These are phyloP conservation scores for Pseudobourletiella spinata DNA, from an alignment of 1,140 invertebrate genomes.

Conservation along the genomic window DNA sequence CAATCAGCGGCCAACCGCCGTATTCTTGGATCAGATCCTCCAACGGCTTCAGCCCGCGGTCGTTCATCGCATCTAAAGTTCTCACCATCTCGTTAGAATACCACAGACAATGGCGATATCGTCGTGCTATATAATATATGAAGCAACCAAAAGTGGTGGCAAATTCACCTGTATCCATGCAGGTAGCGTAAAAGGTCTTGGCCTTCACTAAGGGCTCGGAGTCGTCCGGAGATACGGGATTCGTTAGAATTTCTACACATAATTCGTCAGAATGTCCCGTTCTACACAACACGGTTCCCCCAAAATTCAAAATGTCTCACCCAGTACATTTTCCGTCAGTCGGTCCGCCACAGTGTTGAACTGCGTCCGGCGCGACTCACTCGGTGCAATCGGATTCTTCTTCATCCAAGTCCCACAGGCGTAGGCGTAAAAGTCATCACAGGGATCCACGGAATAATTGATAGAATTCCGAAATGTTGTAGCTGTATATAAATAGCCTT, in stretches of 20 bases:
- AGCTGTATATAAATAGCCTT: no score
- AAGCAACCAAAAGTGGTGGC: background rate
- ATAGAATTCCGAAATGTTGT: no score
- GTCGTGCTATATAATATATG: background rate
- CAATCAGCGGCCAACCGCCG: constrained; percentile 44
- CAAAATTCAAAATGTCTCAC: background rate
- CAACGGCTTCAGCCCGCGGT: constrained; percentile 37
- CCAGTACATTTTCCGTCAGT: constrained; percentile 3
- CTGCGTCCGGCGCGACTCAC: constrained; percentile 15
- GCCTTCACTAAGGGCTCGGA: constrained; percentile 35
- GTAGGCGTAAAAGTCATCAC: constrained; percentile 45
- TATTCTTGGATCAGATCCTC: constrained; percentile 37
- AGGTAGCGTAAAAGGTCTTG: constrained; percentile 38
- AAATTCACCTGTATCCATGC: constrained; percentile 36
- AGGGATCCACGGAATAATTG: constrained; percentile 22
- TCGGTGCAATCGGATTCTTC: constrained; percentile 72
- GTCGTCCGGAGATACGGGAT: constrained; percentile 20
- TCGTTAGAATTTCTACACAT: background rate
- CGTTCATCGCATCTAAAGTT: constrained; percentile 39
- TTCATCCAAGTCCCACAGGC: constrained; percentile 88
- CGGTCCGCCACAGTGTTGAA: constrained; percentile 16
- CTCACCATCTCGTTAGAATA: background rate
- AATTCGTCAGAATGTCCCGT: no score
- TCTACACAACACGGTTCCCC: no score
- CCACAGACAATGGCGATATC: background rate